Evolutionary conservation across 2,113 vertebrate species (phyloP), one percentile per base, ranked within the genome.

Genomic region (Lycaon pictus): DNA sequence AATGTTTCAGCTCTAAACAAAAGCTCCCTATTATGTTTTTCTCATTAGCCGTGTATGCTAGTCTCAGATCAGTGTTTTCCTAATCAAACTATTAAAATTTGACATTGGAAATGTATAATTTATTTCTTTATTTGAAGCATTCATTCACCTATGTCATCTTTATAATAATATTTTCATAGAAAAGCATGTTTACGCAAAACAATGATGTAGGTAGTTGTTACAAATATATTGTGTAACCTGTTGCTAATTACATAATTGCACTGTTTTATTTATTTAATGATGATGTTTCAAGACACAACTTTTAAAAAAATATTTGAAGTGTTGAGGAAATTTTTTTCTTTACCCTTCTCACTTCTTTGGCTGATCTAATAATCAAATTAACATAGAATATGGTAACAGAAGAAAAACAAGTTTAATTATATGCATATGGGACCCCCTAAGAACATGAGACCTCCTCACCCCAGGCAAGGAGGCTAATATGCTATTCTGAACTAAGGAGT

Each of bases 51-150:
- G 55, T 89, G 58, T 88, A 37, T 1, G 22, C 9, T 76, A 25
- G 17, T 19, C 29, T 88, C 5, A 51, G 10, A 7, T 69, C 48
- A 95, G 22, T 77, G 5, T 7, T 67, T 93, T 92, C 11, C 15
- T 62, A 37, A 76, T 11, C 25, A 29, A 81, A 56, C 43, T 62
- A 12, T 74, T 82, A 83, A 93, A 62, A 71, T 53, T 8, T 90
- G 22, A 51, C 7, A 74, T 74, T 0, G 29, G 71, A 83, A 65
- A 67, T 84, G 6, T 5, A 87, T 9, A 11, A 76, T 92, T n/a
- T 67, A 67, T 82, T 53, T 79, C 32, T 82, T 77, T 83, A 83
- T 74, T n/a, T 91, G 53, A 95, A 95, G 84, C 37, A 37, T 55
- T 72, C 93, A 60, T 9, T 90, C 48, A 80, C 5, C 35, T 71